Conservation (phyloP, 2,888 invertebrate genomes). For the Drosophila siamana region DNA sequence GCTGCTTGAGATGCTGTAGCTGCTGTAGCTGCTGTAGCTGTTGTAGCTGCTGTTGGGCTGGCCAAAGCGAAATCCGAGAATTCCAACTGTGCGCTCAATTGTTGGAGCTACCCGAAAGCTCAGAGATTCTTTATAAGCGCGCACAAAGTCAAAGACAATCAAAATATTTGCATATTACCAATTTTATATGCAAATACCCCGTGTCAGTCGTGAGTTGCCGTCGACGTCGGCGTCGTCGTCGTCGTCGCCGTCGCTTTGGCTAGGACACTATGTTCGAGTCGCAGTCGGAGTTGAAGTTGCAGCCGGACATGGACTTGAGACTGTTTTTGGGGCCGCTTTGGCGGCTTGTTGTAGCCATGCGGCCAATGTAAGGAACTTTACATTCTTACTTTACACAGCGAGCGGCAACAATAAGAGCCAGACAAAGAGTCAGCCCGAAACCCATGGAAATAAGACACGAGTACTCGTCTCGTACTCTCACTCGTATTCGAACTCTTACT, state of each 20-base stretch:
- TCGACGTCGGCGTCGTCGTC: conserved; percentile 37
- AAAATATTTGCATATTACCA: conserved; percentile 85
- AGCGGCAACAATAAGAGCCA: conserved; percentile 54
- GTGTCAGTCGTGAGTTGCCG: conserved; percentile 77
- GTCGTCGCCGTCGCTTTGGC: conserved; percentile 47
- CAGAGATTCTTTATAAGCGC: conserved; percentile 79
- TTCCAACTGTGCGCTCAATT: conserved; percentile 78
- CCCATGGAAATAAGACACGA: conserved; percentile 36
- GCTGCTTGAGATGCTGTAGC: conserved; percentile 19
- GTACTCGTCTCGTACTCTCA: conserved; percentile 22
- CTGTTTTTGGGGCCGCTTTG: conserved; percentile 69
- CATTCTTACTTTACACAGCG: conserved; percentile 67
- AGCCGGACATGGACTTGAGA: conserved; percentile 52
- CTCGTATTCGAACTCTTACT: conserved; percentile 35
- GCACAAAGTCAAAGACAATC: conserved; percentile 84
- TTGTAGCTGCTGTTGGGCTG: conserved; percentile 31
- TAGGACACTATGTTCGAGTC: conserved; percentile 21
- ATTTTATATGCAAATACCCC: conserved; percentile 83
- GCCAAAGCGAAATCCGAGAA: conserved; percentile 64
- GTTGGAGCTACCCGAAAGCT: conserved; percentile 52
- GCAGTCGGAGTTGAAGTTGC: conserved; percentile 43
- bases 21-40: too few species aligned
- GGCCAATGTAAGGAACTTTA: conserved; percentile 57
- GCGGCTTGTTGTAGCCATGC: conserved; percentile 65
- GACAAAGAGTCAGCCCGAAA: conserved; percentile 57